Percentiles rank a stretch among this genome's conserved stretches.
These are phyloP conservation scores for Caenorhabditis doughertyi DNA, from an alignment of 2,888 invertebrate genomes.

Conservation along the genomic window DNA sequence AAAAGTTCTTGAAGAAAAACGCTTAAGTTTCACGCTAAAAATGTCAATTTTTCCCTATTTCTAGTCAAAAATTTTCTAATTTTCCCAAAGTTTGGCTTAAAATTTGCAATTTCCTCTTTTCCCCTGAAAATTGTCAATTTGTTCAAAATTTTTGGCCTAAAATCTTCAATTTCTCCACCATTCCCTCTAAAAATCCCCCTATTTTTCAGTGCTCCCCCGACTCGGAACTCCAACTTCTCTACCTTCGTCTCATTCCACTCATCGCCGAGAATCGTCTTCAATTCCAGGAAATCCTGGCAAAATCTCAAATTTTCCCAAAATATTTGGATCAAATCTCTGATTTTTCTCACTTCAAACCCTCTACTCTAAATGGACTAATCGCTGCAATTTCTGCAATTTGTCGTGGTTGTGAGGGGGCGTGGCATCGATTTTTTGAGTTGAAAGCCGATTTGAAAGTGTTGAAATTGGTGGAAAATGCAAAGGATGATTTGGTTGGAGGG, in stretches of 20 bases:
- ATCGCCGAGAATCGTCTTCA: constrained; percentile 43
- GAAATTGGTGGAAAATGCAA: not conserved
- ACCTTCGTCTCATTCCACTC: constrained; percentile 23
- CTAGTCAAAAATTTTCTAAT: too few relatives aligned
- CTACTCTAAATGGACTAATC: not conserved
- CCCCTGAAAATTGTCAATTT: not conserved
- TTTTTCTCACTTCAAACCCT: not conserved
- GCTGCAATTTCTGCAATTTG: not conserved
- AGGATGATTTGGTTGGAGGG: not conserved
- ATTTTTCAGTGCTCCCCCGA: constrained; percentile 24
- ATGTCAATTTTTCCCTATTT: too few relatives aligned
- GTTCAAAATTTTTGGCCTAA: not conserved
- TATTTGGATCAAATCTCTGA: not conserved
- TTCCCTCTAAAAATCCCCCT: too few relatives aligned
- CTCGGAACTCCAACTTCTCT: constrained; percentile 29
- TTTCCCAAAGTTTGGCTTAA: not conserved
- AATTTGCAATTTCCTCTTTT: too few relatives aligned
- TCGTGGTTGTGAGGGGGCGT: not conserved
- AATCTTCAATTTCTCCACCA: not conserved
- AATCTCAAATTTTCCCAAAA: constrained; percentile 1
- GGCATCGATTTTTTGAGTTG: not conserved
- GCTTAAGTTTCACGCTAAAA: too few relatives aligned
- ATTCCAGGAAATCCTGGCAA: not conserved
- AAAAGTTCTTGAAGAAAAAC: too few relatives aligned
- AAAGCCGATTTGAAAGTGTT: not conserved